A percentile compares a stretch with the other conserved stretches of the same genome.
Conservation (phyloP, 2,113 vertebrate genomes). For the Menura novaehollandiae region DNA sequence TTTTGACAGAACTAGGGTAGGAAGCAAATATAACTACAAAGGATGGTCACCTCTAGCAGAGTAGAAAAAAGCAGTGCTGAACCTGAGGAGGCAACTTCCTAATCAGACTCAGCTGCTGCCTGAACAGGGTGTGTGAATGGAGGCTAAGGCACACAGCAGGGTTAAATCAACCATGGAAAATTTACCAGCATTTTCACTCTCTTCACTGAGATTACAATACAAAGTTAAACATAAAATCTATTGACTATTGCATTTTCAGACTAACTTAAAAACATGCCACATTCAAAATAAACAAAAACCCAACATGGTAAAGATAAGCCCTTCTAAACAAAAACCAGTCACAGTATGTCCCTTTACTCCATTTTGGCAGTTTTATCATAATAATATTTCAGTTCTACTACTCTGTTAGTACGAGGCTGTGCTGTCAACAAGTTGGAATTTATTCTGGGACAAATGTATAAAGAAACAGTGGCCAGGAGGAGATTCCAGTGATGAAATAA, state of each 20-base stretch:
- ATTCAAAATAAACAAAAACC: neutral
- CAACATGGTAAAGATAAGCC: neutral
- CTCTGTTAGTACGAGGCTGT: neutral
- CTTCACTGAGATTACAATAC: neutral
- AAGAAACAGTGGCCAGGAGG: neutral
- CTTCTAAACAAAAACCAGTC: neutral
- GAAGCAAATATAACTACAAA: neutral
- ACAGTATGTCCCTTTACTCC: neutral
- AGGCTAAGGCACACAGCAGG: neutral
- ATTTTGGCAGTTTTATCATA: neutral
- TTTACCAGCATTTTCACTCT: neutral
- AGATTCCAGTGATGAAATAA: slow-evolving; percentile 13
- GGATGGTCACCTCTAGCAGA: neutral
- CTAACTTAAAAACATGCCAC: neutral
- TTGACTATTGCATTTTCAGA: neutral
- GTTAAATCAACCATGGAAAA: neutral
- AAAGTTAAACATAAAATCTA: neutral
- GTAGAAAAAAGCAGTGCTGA: neutral
- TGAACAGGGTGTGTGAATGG: neutral
- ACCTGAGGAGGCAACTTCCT: neutral
- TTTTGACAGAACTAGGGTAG: neutral
- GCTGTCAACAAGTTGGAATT: slow-evolving; percentile 8
- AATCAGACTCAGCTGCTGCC: neutral
- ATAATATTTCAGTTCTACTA: neutral
- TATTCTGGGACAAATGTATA: neutral